Evolutionary conservation across 2,888 invertebrate species (phyloP).

Genomic region (Pycnomerus fuliginosus): DNA sequence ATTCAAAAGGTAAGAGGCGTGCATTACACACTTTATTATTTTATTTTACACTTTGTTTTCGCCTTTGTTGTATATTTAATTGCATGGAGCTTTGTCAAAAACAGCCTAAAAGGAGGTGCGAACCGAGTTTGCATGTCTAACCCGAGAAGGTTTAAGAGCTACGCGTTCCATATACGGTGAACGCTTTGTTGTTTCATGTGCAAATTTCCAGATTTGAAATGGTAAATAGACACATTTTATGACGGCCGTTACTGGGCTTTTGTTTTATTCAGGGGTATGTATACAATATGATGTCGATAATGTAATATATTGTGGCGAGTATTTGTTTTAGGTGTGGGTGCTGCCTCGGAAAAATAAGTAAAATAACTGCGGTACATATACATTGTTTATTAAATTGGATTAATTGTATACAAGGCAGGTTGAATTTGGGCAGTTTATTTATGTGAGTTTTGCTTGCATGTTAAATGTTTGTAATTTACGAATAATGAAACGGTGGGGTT

Average conservation of each 20-base stretch:
- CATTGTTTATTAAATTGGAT: slow-evolving; percentile 24
- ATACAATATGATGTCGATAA: slow-evolving; percentile 9
- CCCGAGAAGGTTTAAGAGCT: slow-evolving; percentile 12
- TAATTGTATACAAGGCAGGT: slow-evolving; percentile 19
- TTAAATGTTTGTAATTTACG: slow-evolving; percentile 25
- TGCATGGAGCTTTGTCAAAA: too few relatives aligned
- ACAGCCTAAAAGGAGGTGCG: too few relatives aligned
- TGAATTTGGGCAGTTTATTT: slow-evolving; percentile 17
- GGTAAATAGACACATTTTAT: slow-evolving; percentile 45
- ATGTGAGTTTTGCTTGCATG: slow-evolving; percentile 18
- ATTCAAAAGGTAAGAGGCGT: too few relatives aligned
- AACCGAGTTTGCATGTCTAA: slow-evolving; percentile 13
- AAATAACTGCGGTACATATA: slow-evolving; percentile 7
- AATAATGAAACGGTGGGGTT: slow-evolving; percentile 23
- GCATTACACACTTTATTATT: too few relatives aligned
- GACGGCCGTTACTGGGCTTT: slow-evolving; percentile 35
- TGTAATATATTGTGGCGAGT: slow-evolving; percentile 3
- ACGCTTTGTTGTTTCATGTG: slow-evolving; percentile 38
- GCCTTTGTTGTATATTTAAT: too few relatives aligned
- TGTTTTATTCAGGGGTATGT: slow-evolving; percentile 43
- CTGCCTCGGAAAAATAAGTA: slow-evolving; percentile 4
- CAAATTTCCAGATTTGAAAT: slow-evolving; percentile 46
- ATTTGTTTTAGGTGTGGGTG: slow-evolving; percentile 9
- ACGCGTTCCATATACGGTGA: slow-evolving; percentile 20
- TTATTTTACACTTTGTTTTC: too few relatives aligned